Base-by-base conservation (phyloP, 2,113 vertebrate species). In the Alligator sinensis region DNA sequence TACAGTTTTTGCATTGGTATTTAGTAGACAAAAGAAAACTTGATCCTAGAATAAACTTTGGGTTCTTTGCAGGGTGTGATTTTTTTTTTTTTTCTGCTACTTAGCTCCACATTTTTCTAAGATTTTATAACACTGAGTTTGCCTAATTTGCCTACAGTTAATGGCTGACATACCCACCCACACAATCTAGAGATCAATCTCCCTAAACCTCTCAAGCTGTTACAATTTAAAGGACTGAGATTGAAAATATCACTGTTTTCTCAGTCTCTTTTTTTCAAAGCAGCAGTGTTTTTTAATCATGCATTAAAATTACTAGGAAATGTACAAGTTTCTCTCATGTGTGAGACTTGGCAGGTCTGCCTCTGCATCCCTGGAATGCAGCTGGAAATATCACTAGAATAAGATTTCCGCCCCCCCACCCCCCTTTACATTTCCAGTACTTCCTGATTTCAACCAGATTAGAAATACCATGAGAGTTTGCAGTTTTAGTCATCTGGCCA, bases 291-390 rank as follows among this genome's bases (percentile, higher is more conserved):
- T 47, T 47, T 47, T 47, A 47, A 47, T 47, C 47, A 47, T 47
- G 7, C 25, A 58, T 63, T 75, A 58, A 72, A 91, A 28, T 70
- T 87, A 70, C 83, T 90, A 90, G 3, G 68, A 86, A 91, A 9
- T 59, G 27, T 13, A 34, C 47, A 21, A 47, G 70, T 74, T 74
- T 74, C 55, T 88, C 19, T 54, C 15, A 58, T 84, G 28, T 85
- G 30, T 11, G 70, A 54, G 57, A 22, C 55, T 88, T 89, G 30
- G 34, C 82, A 94, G 91, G 4, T 18, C 18, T 77, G 5, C 68
- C 28, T 85, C 38, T 81, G 15, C 18, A 90, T 94, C 77, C n/a
- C 77, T 81, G 63, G 62, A 90, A 94, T 85, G 17, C 72, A 78
- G 34, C 34, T 80, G 82, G 76, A 90, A 90, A 9, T 54, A 87